Base-by-base conservation (phyloP, 37 sponge, comb jelly and placozoan genomes). In the Agelas oroides region DNA sequence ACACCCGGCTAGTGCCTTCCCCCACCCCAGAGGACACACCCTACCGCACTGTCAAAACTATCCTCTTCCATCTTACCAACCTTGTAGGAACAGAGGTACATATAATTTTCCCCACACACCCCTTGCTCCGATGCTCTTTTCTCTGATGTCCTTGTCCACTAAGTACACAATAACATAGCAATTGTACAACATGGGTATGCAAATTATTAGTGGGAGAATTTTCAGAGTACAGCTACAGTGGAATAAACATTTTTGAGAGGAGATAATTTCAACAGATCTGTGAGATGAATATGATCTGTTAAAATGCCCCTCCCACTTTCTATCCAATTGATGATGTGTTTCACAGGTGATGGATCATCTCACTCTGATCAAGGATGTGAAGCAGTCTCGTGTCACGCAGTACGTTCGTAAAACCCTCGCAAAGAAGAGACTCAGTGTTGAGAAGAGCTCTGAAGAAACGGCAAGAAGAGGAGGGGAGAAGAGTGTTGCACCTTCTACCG, bases 1-100 rank as follows among this genome's bases (percentile, higher is more conserved):
- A 95, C 71, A 23, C 57, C 8, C 23, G 23, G 28, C 35, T 78
- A 3, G 80, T 58, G 2, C 81, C 85, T 46, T 13, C 72, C 34
- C 76, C 87, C 13, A 34, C 58, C 2, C 23, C 70, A 27, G 79
- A 87, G 25, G 93, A 94, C 75, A 92, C 32, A 72, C 91, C 93
- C 21, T 87, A 68, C 56, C 79, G 95, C n/a, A 97, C 98, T 40
- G 89, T 92, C 27, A 97, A 92, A 78, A 97, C 98, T 19, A 74
- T 97, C 14, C 78, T 97, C 28, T 95, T 86, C 76, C 93, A 89
- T 61, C 57, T 95, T 17, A 92, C 83, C 21, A 83, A 82, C 34
- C 68, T 74, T 0, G 25, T 84, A 40, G 93, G 93, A 32, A 17
- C 67, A 36, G 72, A 92, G 91, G 86, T 86, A n/a, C n/a, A n/a